Evolutionary conservation across 1,140 invertebrate species (phyloP).

Genomic region (Hermatobates lingyangjiaoensis): DNA sequence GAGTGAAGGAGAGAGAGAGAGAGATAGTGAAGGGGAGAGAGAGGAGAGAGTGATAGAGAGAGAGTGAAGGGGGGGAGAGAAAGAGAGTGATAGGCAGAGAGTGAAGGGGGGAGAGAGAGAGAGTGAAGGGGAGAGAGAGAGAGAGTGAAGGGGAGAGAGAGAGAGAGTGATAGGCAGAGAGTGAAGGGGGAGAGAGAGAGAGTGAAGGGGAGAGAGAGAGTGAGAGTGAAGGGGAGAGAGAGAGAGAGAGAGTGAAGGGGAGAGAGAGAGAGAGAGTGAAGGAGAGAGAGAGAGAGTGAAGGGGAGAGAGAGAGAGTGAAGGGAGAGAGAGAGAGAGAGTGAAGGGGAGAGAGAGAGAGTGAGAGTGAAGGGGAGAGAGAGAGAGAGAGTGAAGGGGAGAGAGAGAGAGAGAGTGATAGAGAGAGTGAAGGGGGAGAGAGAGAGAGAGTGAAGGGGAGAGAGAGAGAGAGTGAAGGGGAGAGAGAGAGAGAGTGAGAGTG

Average conservation of each 20-base stretch:
- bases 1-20: not conserved
- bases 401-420: not conserved
- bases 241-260: not conserved
- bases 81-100: not conserved
- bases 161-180: not conserved
- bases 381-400: not conserved
- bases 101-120: not conserved
- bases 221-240: not conserved
- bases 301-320: not conserved
- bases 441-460: not conserved
- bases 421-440: not conserved
- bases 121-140: not conserved
- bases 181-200: not conserved
- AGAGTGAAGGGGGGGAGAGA: not conserved
- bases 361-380: not conserved
- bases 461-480: not conserved
- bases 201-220: not conserved
- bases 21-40: not conserved
- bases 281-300: not conserved
- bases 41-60: not conserved
- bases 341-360: not conserved
- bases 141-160: not conserved
- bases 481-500: not conserved
- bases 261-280: not conserved
- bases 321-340: not conserved